phyloP scores from a whole-genome alignment of 2,113 vertebrate species.

The Rhinoderma darwinii region DNA sequence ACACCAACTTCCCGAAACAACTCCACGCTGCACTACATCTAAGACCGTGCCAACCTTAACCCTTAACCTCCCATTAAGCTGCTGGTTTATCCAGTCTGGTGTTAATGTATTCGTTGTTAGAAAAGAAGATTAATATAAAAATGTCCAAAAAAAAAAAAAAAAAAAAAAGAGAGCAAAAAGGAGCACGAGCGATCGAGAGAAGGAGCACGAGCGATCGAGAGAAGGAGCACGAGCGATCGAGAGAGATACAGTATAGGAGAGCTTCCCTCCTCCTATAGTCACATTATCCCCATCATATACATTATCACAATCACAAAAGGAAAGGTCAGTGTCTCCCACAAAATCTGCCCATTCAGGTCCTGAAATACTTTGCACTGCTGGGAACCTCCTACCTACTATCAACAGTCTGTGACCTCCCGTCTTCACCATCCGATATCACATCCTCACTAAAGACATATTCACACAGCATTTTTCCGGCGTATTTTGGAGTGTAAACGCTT shows the following conservation, averaged over 20 bases:
- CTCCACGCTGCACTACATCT: neutral
- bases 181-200: neutral
- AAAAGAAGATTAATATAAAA: neutral
- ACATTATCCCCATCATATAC: too few species aligned
- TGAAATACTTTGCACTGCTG: too few species aligned
- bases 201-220: too few species aligned
- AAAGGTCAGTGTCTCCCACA: neutral
- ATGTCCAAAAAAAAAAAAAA: neutral
- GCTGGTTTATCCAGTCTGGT: neutral
- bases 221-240: too few species aligned
- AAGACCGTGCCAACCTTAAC: neutral
- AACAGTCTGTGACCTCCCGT: too few species aligned
- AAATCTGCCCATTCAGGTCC: neutral
- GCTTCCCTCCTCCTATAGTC: too few species aligned
- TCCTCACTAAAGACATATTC: too few species aligned
- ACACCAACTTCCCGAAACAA: neutral
- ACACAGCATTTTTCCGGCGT: too few species aligned
- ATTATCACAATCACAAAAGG: neutral
- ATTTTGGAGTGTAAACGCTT: too few species aligned
- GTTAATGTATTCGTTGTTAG: neutral
- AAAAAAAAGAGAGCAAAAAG: neutral
- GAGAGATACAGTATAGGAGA: too few species aligned
- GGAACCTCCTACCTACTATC: too few species aligned
- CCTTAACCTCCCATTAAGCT: neutral
- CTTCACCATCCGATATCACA: too few species aligned